A percentile compares a stretch with the other conserved stretches of the same genome.
phyloP scores from a whole-genome alignment of 1,140 invertebrate species.

The Zaprionus taronus region DNA sequence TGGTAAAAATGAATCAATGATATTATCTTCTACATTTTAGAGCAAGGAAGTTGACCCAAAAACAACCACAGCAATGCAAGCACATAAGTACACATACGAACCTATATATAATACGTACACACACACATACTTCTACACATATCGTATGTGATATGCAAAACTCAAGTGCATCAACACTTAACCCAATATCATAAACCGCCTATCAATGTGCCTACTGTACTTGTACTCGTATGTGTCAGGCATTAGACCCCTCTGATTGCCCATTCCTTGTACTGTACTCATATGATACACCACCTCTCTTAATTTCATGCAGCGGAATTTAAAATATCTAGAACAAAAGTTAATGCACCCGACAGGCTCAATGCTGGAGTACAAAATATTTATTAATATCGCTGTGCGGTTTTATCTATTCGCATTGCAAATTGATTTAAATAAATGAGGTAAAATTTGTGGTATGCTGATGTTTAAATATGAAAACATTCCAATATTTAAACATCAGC shows the following conservation, averaged over 20 bases:
- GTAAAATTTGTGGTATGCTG: neutral
- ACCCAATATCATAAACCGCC: constrained; percentile 61
- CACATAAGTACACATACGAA: neutral
- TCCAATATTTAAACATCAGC: neutral
- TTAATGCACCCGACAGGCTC: neutral
- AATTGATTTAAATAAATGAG: neutral
- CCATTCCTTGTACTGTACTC: neutral
- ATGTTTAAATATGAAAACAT: too few species aligned
- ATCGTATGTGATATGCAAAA: neutral
- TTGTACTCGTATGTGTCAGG: constrained; percentile 55
- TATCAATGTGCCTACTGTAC: constrained; percentile 44
- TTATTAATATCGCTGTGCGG: neutral
- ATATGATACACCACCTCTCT: neutral
- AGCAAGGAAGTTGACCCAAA: constrained; percentile 25
- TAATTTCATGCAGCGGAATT: neutral
- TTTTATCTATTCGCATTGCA: neutral
- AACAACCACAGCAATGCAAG: constrained; percentile 5
- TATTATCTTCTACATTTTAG: neutral
- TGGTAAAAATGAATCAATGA: neutral
- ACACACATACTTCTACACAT: constrained; percentile 10
- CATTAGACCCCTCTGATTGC: constrained; percentile 24
- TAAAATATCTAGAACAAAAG: neutral
- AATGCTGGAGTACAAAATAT: neutral
- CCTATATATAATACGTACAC: neutral
- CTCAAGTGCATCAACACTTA: constrained; percentile 51